Base-by-base conservation (phyloP, 2,888 invertebrate species). In the Eilema depressum region DNA sequence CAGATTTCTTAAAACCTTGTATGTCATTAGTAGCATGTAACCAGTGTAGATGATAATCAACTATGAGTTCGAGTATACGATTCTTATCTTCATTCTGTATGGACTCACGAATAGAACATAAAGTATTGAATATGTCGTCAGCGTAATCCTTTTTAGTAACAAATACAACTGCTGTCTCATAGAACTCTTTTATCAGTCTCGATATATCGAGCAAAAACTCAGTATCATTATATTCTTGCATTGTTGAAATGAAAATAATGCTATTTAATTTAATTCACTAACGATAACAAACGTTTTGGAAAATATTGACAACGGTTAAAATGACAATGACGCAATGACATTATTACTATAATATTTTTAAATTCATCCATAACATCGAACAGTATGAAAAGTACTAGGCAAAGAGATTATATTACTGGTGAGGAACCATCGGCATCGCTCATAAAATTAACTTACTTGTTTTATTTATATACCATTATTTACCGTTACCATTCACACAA, bases 31-130 rank as follows among this genome's bases (percentile, higher is more conserved):
- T 88, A 10, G 89, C 85, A 63, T 88, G 86, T 61, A 95, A 77
- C 95, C 95, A 95, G 78, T 91, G 88, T 62, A 95, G 82, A 81
- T 95, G 94, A 79, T 88, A 91, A 70, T 94, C 93, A 26, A 92
- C 89, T 73, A 95, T 87, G 8, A 77, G 73, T 75, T 94, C 92
- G 57, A 91, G 88, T 26, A 92, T 73, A 70, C 83, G 79, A 33
- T 79, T 75, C 71, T 90, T 89, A 23, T 82, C 73, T 47, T 78
- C 82, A 3, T 82, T 83, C 71, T 82, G 78, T 56, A 94, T 76
- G 59, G 88, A 86, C 59, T 80, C 72, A 37, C 90, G 89, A 70
- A 95, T 84, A 14, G 76, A 80, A 69, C 94, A 93, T 85, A 94
- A 81, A 1, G 87, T 75, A 73, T 92, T 89, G 71, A 95, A 94